Conservation (phyloP, 1,140 invertebrate genomes). For the Lerema accius region DNA sequence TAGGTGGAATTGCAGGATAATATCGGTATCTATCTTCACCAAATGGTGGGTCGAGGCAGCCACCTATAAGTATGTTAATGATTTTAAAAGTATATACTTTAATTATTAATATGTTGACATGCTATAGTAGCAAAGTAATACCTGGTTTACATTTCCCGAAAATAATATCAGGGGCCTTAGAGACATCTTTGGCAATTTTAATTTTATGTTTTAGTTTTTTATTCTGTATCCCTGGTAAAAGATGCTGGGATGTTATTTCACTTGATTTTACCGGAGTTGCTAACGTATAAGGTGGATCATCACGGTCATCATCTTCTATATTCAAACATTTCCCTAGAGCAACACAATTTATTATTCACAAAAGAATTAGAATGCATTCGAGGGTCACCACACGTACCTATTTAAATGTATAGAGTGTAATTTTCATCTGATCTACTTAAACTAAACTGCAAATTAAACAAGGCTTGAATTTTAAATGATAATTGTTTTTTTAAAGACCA, state of each 20-base stretch:
- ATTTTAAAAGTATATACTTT: no score
- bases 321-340: constrained; percentile 56
- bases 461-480: no score
- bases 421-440: no score
- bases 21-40: constrained; percentile 69
- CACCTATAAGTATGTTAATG: constrained; percentile 48
- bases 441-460: no score
- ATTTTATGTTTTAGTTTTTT: constrained; percentile 41
- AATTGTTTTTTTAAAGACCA: no score
- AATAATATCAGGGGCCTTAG: constrained; percentile 43
- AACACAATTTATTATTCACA: constrained; percentile 2
- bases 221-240: constrained; percentile 22
- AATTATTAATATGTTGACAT: no score
- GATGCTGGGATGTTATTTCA: constrained; percentile 4
- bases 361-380: no score
- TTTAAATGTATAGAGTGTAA: no score
- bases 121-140: constrained; percentile 36
- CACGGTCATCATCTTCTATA: constrained; percentile 49
- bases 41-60: constrained; percentile 72
- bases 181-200: constrained; percentile 8
- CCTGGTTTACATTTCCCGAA: constrained; percentile 73
- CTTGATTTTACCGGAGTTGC: constrained; percentile 20
- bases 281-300: constrained; percentile 45
- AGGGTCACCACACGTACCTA: no score
- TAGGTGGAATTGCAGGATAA: constrained; percentile 29